These are phyloP conservation scores for Allygus modestus DNA, from an alignment of 2,888 invertebrate genomes.

Conservation along the genomic window DNA sequence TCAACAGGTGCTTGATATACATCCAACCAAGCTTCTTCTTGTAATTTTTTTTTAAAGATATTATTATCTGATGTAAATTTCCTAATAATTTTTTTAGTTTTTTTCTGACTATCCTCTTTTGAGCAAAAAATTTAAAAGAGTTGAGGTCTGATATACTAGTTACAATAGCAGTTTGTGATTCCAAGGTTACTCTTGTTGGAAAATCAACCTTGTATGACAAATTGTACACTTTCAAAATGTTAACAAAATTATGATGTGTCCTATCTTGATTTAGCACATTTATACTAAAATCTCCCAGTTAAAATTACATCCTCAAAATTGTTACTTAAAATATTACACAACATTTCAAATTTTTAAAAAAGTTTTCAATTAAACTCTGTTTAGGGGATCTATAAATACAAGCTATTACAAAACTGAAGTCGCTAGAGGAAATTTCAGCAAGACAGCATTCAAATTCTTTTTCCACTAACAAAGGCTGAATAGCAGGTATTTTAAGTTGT, in stretches of 20 bases:
- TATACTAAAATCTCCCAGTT: background rate
- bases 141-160: slow-evolving; percentile 4
- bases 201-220: slow-evolving; percentile 6
- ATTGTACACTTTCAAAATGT: background rate
- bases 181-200: slow-evolving; percentile 3
- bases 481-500: too few relatives aligned
- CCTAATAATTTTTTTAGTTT: too few relatives aligned
- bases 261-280: background rate
- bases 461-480: too few relatives aligned
- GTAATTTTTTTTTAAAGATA: too few relatives aligned
- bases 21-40: too few relatives aligned
- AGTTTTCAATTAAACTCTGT: background rate
- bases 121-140: background rate
- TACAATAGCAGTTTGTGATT: slow-evolving; percentile 26
- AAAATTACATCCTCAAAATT: background rate
- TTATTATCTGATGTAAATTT: too few relatives aligned
- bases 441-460: too few relatives aligned
- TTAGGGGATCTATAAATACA: background rate
- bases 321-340: background rate
- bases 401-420: background rate
- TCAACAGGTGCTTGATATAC: too few relatives aligned
- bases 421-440: background rate
- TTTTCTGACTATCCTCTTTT: too few relatives aligned
- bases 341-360: background rate
- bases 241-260: slow-evolving; percentile 16